phyloP scores from a whole-genome alignment of 2,888 invertebrate species.

The Hofmannophila pseudospretella region DNA sequence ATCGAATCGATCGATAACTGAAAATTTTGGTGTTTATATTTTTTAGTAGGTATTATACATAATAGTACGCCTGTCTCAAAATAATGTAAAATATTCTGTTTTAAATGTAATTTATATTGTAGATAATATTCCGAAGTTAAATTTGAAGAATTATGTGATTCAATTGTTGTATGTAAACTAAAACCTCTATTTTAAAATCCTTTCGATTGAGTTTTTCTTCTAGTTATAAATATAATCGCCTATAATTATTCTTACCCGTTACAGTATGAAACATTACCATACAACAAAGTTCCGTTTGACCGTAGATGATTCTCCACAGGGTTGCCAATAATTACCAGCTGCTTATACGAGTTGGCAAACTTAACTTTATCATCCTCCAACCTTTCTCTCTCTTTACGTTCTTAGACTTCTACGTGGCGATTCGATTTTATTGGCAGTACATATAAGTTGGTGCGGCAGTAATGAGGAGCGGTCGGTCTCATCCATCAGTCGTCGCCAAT shows the following conservation, averaged over 20 bases:
- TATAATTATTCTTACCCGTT: not conserved
- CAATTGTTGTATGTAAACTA: too few relatives aligned
- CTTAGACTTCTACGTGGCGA: not conserved
- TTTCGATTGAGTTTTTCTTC: too few relatives aligned
- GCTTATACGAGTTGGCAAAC: slow-evolving; percentile 16
- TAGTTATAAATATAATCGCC: too few relatives aligned
- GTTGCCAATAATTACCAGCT: slow-evolving; percentile 32
- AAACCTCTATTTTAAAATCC: too few relatives aligned
- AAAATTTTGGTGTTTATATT: too few relatives aligned
- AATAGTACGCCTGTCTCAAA: too few relatives aligned
- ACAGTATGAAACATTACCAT: slow-evolving; percentile 3
- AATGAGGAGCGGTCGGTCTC: slow-evolving; percentile 32
- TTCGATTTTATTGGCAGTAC: slow-evolving; percentile 6
- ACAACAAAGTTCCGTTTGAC: slow-evolving; percentile 18
- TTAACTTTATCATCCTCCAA: slow-evolving; percentile 2
- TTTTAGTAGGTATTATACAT: too few relatives aligned
- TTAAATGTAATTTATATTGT: too few relatives aligned
- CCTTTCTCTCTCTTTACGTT: not conserved
- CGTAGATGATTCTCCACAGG: slow-evolving; percentile 20
- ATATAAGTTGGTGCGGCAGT: slow-evolving; percentile 28
- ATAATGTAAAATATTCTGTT: too few relatives aligned
- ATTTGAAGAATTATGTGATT: too few relatives aligned
- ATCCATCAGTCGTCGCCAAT: slow-evolving; percentile 60
- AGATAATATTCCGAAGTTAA: too few relatives aligned
- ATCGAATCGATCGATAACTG: too few relatives aligned